A percentile compares a stretch with the other conserved stretches of the same genome.
These are phyloP conservation scores for Euplagia quadripunctaria DNA, from an alignment of 2,888 invertebrate genomes.

Conservation along the genomic window DNA sequence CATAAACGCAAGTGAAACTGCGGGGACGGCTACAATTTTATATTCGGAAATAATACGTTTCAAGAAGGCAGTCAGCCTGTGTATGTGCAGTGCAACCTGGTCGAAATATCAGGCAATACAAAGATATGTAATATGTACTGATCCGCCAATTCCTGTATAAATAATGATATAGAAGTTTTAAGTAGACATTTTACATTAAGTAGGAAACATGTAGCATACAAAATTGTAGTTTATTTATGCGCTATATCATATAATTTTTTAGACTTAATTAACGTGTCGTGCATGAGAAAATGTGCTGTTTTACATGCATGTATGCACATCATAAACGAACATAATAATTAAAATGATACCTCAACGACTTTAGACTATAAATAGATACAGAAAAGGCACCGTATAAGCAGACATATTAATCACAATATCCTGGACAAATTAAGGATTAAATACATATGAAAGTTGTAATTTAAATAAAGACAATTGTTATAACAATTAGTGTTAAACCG, in stretches of 20 bases:
- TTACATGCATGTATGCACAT: conserved; percentile 5
- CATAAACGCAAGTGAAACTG: no score
- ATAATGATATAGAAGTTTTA: no score
- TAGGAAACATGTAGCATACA: not conserved
- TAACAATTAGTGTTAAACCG: conserved; percentile 64
- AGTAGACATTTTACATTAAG: not conserved
- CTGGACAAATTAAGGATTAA: conserved; percentile 45
- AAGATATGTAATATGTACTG: no score
- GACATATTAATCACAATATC: conserved; percentile 37
- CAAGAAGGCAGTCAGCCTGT: no score
- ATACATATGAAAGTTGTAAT: conserved; percentile 42
- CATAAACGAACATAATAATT: conserved; percentile 8
- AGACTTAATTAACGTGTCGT: not conserved
- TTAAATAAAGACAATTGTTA: conserved; percentile 56
- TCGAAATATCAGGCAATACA: no score
- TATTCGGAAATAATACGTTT: no score
- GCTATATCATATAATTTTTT: not conserved
- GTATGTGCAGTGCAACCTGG: no score
- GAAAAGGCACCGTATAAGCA: conserved; percentile 10
- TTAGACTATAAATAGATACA: conserved; percentile 11
- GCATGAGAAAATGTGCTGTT: not conserved
- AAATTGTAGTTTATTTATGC: not conserved
- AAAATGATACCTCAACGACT: not conserved
- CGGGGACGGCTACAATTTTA: no score
- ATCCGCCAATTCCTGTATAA: no score